Conservation (phyloP, 92 coral and sea anemone genomes). For the Epizoanthus stellaris region DNA sequence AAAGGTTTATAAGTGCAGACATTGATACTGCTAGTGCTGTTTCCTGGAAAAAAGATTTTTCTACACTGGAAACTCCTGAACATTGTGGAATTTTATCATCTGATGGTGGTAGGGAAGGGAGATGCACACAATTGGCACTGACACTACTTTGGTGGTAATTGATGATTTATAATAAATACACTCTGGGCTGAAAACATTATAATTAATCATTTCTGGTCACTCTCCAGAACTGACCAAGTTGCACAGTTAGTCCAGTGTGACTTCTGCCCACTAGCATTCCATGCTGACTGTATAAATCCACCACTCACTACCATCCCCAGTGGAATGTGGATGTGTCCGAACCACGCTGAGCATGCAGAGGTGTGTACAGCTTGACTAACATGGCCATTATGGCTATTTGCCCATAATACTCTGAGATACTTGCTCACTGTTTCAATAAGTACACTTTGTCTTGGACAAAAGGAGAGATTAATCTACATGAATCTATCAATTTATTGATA, state of each 20-base stretch:
- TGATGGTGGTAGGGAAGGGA: too few relatives aligned
- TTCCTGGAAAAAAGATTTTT: too few relatives aligned
- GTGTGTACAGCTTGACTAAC: slow-evolving; percentile 26
- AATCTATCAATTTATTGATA: too few relatives aligned
- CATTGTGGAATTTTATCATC: too few relatives aligned
- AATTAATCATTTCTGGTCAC: neutral
- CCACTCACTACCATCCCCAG: slow-evolving; percentile 92
- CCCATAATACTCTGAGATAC: neutral
- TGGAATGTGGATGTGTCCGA: slow-evolving; percentile 99
- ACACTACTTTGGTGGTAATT: too few relatives aligned
- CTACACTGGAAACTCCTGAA: too few relatives aligned
- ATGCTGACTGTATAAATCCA: slow-evolving; percentile 92
- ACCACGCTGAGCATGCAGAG: slow-evolving; percentile 99
- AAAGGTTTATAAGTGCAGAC: too few relatives aligned
- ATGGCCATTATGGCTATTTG: neutral
- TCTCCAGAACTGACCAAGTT: slow-evolving; percentile 71
- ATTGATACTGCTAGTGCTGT: too few relatives aligned
- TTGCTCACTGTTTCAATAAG: too few relatives aligned
- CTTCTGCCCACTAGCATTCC: slow-evolving; percentile 97
- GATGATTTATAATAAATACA: neutral
- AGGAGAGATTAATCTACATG: too few relatives aligned
- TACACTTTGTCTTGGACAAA: too few relatives aligned
- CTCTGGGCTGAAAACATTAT: neutral
- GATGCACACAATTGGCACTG: too few relatives aligned
- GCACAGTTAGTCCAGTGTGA: slow-evolving; percentile 95